A percentile compares a stretch with the other conserved stretches of the same genome.
Conservation (phyloP, 2,113 vertebrate genomes). For the Larimichthys crocea region DNA sequence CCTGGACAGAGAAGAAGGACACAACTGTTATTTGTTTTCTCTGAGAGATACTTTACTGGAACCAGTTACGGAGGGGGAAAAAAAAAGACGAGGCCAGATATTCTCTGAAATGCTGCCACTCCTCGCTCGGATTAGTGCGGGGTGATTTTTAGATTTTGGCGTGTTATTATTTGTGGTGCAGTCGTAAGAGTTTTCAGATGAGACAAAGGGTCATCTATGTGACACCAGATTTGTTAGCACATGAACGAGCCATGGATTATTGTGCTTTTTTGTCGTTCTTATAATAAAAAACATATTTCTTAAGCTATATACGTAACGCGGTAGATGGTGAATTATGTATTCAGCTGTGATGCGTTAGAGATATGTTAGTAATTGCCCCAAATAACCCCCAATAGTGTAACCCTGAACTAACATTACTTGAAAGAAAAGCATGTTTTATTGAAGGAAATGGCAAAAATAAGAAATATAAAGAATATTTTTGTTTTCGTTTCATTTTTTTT, state of each 20-base stretch:
- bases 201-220: not conserved
- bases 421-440: not conserved
- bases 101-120: slow-evolving; percentile 22
- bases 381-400: not conserved
- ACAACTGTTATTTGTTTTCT: slow-evolving; percentile 79
- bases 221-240: not conserved
- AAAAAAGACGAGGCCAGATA: slow-evolving; percentile 29
- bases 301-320: not conserved
- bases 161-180: not conserved
- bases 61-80: slow-evolving; percentile 46
- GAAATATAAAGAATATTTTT: not conserved
- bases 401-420: not conserved
- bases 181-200: not conserved
- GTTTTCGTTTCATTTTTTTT: not conserved
- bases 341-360: not conserved
- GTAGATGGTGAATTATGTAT: not conserved
- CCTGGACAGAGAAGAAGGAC: slow-evolving; percentile 73
- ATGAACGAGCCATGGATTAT: not conserved
- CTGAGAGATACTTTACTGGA: slow-evolving; percentile 60
- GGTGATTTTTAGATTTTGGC: not conserved
- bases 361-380: not conserved
- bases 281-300: not conserved
- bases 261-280: not conserved
- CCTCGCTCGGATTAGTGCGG: not conserved
- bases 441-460: not conserved